Evolutionary conservation across 2,888 invertebrate species (phyloP).

Genomic region (Rhingia rostrata): DNA sequence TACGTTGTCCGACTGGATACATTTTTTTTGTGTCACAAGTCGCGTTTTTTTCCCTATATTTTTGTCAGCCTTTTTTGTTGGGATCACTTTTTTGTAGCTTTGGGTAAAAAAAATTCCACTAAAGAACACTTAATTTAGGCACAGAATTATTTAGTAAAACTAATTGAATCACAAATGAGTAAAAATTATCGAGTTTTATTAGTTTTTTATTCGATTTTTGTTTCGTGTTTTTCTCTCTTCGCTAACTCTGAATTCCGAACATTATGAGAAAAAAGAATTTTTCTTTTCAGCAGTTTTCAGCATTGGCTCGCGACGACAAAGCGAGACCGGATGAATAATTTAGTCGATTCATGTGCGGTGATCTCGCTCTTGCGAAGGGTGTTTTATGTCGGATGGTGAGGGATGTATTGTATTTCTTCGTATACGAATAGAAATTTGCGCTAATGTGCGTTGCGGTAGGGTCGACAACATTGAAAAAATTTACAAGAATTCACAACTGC

Average conservation of each 20-base stretch:
- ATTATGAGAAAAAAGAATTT: conserved; percentile 71
- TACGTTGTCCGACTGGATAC: conserved; percentile 88
- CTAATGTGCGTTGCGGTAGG: conserved; percentile 21
- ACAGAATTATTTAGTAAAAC: conserved; percentile 75
- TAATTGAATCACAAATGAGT: conserved; percentile 74
- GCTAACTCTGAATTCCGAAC: conserved; percentile 72
- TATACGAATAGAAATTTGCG: neutral
- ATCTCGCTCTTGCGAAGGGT: conserved; percentile 38
- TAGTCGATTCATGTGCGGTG: neutral
- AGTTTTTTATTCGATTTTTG: conserved; percentile 76
- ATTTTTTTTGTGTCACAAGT: conserved; percentile 82
- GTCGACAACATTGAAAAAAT: conserved; percentile 27
- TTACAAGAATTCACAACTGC: neutral
- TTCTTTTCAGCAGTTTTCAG: conserved; percentile 67
- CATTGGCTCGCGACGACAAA: conserved; percentile 55
- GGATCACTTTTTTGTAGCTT: conserved; percentile 70
- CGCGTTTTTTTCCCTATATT: conserved; percentile 76
- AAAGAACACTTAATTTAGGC: conserved; percentile 75
- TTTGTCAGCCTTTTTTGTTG: conserved; percentile 76
- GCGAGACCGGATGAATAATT: conserved; percentile 53
- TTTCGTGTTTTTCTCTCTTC: conserved; percentile 75
- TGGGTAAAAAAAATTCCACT: conserved; percentile 70
- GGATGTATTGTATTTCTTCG: conserved; percentile 50
- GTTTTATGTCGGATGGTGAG: conserved; percentile 20
- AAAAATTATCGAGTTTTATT: conserved; percentile 75